These are phyloP conservation scores for Drosophila sp. DNA, from an alignment of 1,140 invertebrate genomes.

Conservation along the genomic window DNA sequence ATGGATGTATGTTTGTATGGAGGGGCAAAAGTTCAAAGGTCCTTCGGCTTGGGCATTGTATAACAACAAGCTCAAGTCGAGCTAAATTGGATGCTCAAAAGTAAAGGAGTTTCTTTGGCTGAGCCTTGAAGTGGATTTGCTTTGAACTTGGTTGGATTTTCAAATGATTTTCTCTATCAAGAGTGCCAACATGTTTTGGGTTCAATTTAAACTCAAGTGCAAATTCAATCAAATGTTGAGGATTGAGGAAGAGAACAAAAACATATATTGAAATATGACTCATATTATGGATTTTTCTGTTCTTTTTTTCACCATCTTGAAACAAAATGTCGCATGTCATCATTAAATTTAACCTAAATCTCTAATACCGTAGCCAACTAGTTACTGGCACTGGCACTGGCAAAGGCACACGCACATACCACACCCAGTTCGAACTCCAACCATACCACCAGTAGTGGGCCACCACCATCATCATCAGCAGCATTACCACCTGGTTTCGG, in stretches of 20 bases:
- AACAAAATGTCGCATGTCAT: constrained; percentile 77
- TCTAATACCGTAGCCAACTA: constrained; percentile 61
- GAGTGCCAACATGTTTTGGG: constrained; percentile 49
- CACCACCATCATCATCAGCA: not conserved
- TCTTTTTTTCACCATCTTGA: constrained; percentile 33
- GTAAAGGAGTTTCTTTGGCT: constrained; percentile 30
- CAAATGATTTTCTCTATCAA: constrained; percentile 24
- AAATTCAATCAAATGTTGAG: constrained; percentile 13
- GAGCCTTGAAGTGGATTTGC: constrained; percentile 65
- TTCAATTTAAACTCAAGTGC: constrained; percentile 46
- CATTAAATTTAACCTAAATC: constrained; percentile 79
- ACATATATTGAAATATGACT: constrained; percentile 39
- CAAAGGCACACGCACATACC: constrained; percentile 62
- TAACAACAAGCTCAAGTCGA: constrained; percentile 61
- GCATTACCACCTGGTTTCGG: constrained; percentile 23
- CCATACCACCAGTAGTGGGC: not conserved
- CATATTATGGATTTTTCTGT: constrained; percentile 73
- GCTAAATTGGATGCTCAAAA: constrained; percentile 63
- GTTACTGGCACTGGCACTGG: constrained; percentile 26
- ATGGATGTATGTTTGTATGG: not conserved
- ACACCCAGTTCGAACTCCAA: constrained; percentile 51
- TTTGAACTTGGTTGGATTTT: constrained; percentile 61
- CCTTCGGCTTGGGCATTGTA: constrained; percentile 54
- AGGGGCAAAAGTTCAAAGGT: constrained; percentile 72
- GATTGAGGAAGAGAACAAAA: constrained; percentile 35